phyloP scores from a whole-genome alignment of 2,888 invertebrate species.

The Mactromeris polynyma region DNA sequence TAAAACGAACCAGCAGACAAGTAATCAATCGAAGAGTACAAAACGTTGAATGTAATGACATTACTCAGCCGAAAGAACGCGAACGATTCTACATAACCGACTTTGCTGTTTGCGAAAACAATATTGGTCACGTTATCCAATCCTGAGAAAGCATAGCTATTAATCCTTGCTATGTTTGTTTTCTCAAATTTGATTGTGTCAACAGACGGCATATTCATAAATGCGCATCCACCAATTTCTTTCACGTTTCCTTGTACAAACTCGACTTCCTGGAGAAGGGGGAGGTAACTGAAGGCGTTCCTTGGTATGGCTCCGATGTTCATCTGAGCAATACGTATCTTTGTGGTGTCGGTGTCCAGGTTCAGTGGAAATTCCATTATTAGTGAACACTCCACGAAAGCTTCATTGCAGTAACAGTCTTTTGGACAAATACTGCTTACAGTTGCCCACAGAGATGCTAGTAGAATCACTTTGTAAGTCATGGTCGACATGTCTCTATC shows the following conservation, averaged over 20 bases:
- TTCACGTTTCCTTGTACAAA: neutral
- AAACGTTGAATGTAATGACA: neutral
- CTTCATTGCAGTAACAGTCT: neutral
- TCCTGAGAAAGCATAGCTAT: neutral
- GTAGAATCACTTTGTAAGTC: neutral
- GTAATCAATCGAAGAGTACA: neutral
- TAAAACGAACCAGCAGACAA: conserved; percentile 6
- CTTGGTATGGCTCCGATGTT: neutral
- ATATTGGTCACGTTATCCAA: neutral
- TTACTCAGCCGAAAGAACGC: conserved; percentile 1
- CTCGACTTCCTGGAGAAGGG: neutral
- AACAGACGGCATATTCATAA: neutral
- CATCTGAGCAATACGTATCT: neutral
- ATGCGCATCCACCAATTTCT: conserved; percentile 1
- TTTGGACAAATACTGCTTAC: neutral
- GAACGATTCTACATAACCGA: neutral
- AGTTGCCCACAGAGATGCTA: neutral
- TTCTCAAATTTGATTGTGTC: conserved; percentile 13
- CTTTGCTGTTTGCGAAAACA: neutral
- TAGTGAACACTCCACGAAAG: neutral
- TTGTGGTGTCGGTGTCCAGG: neutral
- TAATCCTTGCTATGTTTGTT: neutral
- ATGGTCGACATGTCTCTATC: neutral
- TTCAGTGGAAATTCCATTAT: neutral
- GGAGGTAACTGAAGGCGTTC: neutral